Evolutionary conservation across 2,797 vertebrate species (phyloP).

Genomic region (Luscinia megarhynchos): DNA sequence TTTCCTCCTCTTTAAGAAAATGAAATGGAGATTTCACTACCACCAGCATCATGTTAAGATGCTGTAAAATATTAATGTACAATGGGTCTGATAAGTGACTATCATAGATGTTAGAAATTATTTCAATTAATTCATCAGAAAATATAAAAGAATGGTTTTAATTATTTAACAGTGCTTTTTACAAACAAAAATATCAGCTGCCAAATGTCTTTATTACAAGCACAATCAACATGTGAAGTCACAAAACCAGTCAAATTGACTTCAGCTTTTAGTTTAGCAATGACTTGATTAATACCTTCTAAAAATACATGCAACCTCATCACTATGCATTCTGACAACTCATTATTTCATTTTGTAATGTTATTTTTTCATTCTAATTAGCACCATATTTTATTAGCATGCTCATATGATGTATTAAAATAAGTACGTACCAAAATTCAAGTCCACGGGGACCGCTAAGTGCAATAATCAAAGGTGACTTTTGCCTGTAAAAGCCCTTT

Average conservation of each 20-base stretch:
- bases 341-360: constrained; percentile 28
- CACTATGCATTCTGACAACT: constrained; percentile 45
- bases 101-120: constrained; percentile 25
- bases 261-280: constrained; percentile 35
- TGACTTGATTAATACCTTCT: constrained; percentile 52
- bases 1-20: constrained; percentile 17
- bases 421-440: constrained; percentile 81
- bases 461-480: constrained; percentile 81
- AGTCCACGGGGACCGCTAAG: constrained; percentile 80
- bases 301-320: constrained; percentile 68
- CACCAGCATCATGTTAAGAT: constrained; percentile 46
- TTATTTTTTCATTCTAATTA: constrained; percentile 12
- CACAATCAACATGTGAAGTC: constrained; percentile 58
- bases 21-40: constrained; percentile 48
- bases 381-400: constrained; percentile 63
- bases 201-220: constrained; percentile 36
- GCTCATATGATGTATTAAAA: constrained; percentile 71
- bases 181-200: constrained; percentile 40
- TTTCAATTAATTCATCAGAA: constrained; percentile 64
- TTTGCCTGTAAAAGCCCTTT: constrained; percentile 86
- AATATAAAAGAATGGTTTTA: constrained; percentile 51
- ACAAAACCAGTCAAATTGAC: constrained; percentile 48
- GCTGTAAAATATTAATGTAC: constrained; percentile 75
- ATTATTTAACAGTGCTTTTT: constrained; percentile 71
- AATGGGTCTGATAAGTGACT: constrained; percentile 40